phyloP scores from a whole-genome alignment of 2,888 invertebrate genomes.

The Blomia tropicalis region DNA sequence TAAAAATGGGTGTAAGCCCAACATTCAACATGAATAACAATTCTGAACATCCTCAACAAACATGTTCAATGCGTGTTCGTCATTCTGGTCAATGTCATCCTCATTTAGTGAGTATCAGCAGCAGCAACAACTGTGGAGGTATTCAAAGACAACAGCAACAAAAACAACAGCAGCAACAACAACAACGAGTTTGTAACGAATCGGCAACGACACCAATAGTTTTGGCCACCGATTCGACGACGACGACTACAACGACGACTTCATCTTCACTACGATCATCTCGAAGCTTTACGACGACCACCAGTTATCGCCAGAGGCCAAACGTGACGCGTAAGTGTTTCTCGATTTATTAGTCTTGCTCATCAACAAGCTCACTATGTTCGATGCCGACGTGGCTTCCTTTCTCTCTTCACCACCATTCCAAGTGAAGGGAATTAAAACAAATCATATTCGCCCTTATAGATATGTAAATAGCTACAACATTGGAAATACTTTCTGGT shows the following conservation, averaged over 20 bases:
- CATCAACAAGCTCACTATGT: too few species aligned
- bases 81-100: background rate
- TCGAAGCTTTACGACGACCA: slow-evolving; percentile 20
- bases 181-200: slow-evolving; percentile 3
- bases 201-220: too few species aligned
- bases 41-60: background rate
- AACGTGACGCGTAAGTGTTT: slow-evolving; percentile 22
- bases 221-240: background rate
- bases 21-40: background rate
- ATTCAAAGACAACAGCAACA: background rate
- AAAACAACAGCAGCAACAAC: background rate
- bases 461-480: slow-evolving; percentile 9
- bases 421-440: background rate
- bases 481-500: too few species aligned
- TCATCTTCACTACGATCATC: slow-evolving; percentile 17
- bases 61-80: background rate
- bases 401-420: background rate
- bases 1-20: background rate
- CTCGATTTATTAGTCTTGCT: background rate
- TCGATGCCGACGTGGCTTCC: too few species aligned
- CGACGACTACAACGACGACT: background rate
- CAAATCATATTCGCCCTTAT: slow-evolving; percentile 1
- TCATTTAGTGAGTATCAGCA: too few species aligned
- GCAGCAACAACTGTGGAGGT: background rate
- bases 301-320: slow-evolving; percentile 20